phyloP scores from a whole-genome alignment of 2,888 invertebrate genomes.

The Lottia scabra region DNA sequence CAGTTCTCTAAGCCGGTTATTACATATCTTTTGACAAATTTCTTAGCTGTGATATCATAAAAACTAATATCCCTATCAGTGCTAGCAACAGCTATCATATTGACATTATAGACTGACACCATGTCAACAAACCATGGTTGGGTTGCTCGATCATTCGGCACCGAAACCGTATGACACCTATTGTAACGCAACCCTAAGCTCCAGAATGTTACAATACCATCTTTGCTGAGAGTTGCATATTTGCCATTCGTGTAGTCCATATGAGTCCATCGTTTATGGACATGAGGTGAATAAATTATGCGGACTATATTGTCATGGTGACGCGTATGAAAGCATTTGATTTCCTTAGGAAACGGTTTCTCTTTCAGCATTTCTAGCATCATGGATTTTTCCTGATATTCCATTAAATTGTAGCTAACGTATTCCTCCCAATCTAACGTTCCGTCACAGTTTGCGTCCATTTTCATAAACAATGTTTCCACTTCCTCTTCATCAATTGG shows the following conservation, averaged over 20 bases:
- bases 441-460: constrained; percentile 73
- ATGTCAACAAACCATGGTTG: constrained; percentile 79
- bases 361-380: constrained; percentile 56
- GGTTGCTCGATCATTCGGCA: constrained; percentile 73
- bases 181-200: constrained; percentile 76
- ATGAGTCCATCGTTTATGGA: constrained; percentile 30
- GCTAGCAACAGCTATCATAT: constrained; percentile 82
- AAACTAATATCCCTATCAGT: constrained; percentile 84
- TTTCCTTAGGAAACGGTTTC: constrained; percentile 49
- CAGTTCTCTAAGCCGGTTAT: constrained; percentile 77
- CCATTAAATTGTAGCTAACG: constrained; percentile 81
- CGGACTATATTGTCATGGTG: constrained; percentile 78
- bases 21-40: constrained; percentile 73
- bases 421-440: constrained; percentile 81
- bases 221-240: constrained; percentile 80
- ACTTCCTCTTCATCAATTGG: constrained; percentile 53
- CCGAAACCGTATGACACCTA: constrained; percentile 20
- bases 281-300: constrained; percentile 45
- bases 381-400: constrained; percentile 71
- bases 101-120: constrained; percentile 81
- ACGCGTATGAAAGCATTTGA: constrained; percentile 74
- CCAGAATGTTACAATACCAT: constrained; percentile 84
- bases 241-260: constrained; percentile 75
- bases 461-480: constrained; percentile 62
- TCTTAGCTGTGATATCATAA: constrained; percentile 73